Percentiles rank a stretch among this genome's conserved stretches.
Evolutionary conservation across 2,797 vertebrate species (phyloP).

Genomic region (Anas capensis): DNA sequence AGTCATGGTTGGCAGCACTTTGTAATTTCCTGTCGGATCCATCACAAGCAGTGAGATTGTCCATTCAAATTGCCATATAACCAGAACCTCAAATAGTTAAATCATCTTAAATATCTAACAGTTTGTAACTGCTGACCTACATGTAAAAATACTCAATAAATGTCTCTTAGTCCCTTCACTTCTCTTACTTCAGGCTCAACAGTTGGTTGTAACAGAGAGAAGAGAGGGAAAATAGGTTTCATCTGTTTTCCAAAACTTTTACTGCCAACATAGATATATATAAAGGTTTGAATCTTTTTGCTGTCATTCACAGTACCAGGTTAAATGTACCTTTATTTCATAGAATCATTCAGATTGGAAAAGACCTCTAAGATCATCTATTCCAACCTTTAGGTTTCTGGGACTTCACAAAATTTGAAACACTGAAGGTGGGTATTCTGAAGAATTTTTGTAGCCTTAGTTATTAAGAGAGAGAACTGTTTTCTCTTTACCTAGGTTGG

Average conservation of each 20-base stretch:
- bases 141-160: neutral
- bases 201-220: neutral
- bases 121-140: neutral
- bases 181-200: neutral
- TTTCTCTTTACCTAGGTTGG: constrained; percentile 82
- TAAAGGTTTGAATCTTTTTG: neutral
- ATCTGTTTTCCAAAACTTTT: neutral
- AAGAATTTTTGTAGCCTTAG: neutral
- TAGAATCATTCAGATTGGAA: too few relatives aligned
- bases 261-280: neutral
- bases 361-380: too few relatives aligned
- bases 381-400: neutral
- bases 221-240: neutral
- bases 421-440: neutral
- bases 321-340: neutral
- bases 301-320: neutral
- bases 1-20: neutral
- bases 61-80: neutral
- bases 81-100: neutral
- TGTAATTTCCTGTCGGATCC: neutral
- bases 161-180: neutral
- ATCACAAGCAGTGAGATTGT: neutral
- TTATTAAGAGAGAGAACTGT: neutral
- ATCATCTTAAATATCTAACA: neutral
- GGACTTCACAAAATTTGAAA: neutral